These are phyloP conservation scores for Tupiocoris notatus DNA, from an alignment of 2,888 invertebrate genomes.

Conservation along the genomic window DNA sequence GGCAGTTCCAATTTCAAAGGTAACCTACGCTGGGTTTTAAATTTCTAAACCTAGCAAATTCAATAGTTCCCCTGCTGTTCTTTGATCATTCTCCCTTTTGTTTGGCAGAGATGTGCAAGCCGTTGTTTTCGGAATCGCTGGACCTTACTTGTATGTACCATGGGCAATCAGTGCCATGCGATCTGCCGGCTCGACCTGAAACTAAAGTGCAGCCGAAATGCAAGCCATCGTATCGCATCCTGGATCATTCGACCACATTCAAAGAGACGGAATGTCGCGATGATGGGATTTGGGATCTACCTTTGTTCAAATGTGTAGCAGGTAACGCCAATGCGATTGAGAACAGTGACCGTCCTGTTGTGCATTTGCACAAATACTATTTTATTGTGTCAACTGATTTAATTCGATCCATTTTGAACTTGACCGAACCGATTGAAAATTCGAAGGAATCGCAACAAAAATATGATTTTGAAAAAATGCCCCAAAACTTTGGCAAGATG, in stretches of 20 bases:
- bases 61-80: too few relatives aligned
- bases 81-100: too few relatives aligned
- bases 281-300: slow-evolving; percentile 46
- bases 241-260: slow-evolving; percentile 32
- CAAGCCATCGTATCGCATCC: slow-evolving; percentile 43
- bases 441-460: slow-evolving; percentile 38
- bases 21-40: too few relatives aligned
- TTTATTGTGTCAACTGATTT: neutral
- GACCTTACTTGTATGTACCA: slow-evolving; percentile 44
- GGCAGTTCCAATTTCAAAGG: too few relatives aligned
- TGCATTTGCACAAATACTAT: slow-evolving; percentile 20
- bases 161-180: slow-evolving; percentile 45
- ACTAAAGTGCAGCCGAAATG: slow-evolving; percentile 45
- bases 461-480: slow-evolving; percentile 6
- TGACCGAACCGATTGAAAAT: neutral
- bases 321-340: slow-evolving; percentile 38
- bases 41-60: too few relatives aligned
- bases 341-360: neutral
- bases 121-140: slow-evolving; percentile 46
- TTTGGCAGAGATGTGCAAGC: slow-evolving; percentile 48
- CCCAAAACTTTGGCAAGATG: too few relatives aligned
- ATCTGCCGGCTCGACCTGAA: slow-evolving; percentile 42
- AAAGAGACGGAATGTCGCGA: slow-evolving; percentile 41
- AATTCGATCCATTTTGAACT: neutral
- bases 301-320: slow-evolving; percentile 48